Percentiles rank a stretch among this genome's conserved stretches.
Evolutionary conservation across 2,888 invertebrate genomes (phyloP).

Genomic region (Lymantria dispar): DNA sequence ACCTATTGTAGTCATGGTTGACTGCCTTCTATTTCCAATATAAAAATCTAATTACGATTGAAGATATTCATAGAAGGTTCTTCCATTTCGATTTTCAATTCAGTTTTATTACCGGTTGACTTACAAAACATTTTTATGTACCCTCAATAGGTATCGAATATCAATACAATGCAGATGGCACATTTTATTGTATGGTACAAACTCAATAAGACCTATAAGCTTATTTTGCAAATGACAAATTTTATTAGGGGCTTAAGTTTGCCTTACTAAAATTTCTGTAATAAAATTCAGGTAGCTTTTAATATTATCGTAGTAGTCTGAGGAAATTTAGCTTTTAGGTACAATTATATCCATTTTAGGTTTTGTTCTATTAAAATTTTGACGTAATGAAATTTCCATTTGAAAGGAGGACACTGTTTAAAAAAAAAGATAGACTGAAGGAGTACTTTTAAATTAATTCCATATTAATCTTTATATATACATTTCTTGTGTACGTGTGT

Average conservation of each 20-base stretch:
- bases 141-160: constrained; percentile 19
- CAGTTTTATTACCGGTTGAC: background rate
- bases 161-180: constrained; percentile 18
- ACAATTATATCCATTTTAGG: too few relatives aligned
- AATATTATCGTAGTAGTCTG: constrained; percentile 6
- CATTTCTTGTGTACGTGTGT: too few relatives aligned
- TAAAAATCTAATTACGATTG: constrained; percentile 8
- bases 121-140: constrained; percentile 17
- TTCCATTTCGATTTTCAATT: constrained; percentile 14
- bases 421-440: too few relatives aligned
- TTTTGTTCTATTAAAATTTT: too few relatives aligned
- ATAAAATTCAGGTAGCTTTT: constrained; percentile 12
- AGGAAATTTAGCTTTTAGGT: background rate
- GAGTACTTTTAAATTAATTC: too few relatives aligned
- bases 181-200: constrained; percentile 19
- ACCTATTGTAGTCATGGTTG: too few relatives aligned
- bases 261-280: constrained; percentile 14
- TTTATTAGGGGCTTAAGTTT: constrained; percentile 18
- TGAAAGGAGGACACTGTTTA: too few relatives aligned
- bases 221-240: constrained; percentile 19
- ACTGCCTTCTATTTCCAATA: too few relatives aligned
- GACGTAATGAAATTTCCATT: too few relatives aligned
- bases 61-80: constrained; percentile 6
- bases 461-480: too few relatives aligned
- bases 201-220: constrained; percentile 14